phyloP scores from a whole-genome alignment of 2,113 vertebrate species.

The Dendropsophus ebraccatus region DNA sequence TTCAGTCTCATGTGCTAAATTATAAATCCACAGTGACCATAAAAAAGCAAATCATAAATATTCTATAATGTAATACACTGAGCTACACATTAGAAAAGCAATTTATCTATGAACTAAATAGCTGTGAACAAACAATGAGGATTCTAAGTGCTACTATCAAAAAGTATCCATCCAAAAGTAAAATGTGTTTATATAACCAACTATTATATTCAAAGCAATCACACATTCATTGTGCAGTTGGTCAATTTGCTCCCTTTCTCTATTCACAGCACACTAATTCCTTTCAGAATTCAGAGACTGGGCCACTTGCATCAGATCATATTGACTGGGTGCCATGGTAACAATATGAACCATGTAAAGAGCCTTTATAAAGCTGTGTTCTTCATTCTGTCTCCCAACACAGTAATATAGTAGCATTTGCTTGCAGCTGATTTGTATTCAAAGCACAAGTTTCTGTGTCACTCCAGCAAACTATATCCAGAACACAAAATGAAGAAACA shows the following conservation, averaged over 20 bases:
- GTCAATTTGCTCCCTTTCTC: constrained; percentile 57
- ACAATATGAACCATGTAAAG: constrained; percentile 57
- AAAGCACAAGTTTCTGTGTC: constrained; percentile 50
- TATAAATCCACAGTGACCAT: constrained; percentile 46
- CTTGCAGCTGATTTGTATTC: constrained; percentile 57
- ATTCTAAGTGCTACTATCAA: constrained; percentile 54
- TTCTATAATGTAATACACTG: constrained; percentile 52
- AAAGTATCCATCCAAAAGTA: constrained; percentile 59
- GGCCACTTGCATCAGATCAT: constrained; percentile 58
- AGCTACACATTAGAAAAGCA: constrained; percentile 52
- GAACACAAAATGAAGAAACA: constrained; percentile 49
- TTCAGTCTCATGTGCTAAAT: constrained; percentile 10
- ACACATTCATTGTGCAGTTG: constrained; percentile 59
- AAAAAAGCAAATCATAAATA: constrained; percentile 52
- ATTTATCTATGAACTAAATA: constrained; percentile 55
- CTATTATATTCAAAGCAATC: constrained; percentile 59
- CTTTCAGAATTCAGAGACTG: constrained; percentile 57
- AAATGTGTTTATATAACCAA: constrained; percentile 59
- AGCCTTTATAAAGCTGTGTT: constrained; percentile 56
- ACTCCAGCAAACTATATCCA: constrained; percentile 56
- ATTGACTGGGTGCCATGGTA: constrained; percentile 59
- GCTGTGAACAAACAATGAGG: constrained; percentile 55
- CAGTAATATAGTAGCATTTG: constrained; percentile 55
- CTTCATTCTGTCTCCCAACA: constrained; percentile 55
- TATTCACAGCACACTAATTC: constrained; percentile 57